Evolutionary conservation across 1,140 invertebrate genomes (phyloP).

Genomic region (Pantala flavescens): DNA sequence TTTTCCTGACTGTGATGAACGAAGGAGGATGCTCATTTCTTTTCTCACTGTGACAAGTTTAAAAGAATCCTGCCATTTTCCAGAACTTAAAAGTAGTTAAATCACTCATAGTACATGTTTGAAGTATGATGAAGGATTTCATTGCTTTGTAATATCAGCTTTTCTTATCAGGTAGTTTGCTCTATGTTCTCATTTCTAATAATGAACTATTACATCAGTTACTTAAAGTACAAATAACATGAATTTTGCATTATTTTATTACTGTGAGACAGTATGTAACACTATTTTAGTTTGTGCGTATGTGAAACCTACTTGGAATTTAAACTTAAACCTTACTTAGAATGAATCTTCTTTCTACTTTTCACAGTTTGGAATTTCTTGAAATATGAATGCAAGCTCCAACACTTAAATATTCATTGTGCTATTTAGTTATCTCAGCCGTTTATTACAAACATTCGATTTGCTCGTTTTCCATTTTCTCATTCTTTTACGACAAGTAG

Average conservation of each 20-base stretch:
- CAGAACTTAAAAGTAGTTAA: neutral
- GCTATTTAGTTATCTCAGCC: neutral
- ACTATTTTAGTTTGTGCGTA: neutral
- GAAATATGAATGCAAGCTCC: neutral
- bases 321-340: too few species aligned
- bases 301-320: neutral
- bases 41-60: neutral
- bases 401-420: neutral
- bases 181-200: neutral
- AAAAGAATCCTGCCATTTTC: neutral
- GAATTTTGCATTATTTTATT: neutral
- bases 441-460: neutral
- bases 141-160: neutral
- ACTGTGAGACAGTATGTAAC: neutral
- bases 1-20: conserved; percentile 1
- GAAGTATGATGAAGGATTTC: neutral
- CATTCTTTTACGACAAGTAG: neutral
- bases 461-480: neutral
- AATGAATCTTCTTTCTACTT: neutral
- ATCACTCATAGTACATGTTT: neutral
- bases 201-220: neutral
- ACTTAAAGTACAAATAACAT: neutral
- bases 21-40: neutral
- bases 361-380: neutral
- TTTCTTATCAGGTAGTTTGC: neutral